These are phyloP conservation scores for Leucophenga varia DNA, from an alignment of 1,140 invertebrate species.

Conservation along the genomic window DNA sequence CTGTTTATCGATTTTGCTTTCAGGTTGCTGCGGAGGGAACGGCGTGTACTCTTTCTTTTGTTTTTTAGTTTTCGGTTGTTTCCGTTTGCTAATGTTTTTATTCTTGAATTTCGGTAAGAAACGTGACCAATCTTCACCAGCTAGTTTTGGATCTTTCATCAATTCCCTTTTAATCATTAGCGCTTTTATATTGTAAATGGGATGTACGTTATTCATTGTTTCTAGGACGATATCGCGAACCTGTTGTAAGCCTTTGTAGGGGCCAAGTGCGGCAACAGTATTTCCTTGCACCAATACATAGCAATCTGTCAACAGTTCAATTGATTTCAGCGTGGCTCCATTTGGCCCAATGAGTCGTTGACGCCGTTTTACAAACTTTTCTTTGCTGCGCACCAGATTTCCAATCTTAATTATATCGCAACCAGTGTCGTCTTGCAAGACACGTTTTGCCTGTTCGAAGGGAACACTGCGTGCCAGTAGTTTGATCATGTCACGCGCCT, in stretches of 20 bases:
- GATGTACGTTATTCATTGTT: conserved; percentile 99
- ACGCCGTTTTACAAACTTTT: conserved; percentile 94
- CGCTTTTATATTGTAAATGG: conserved; percentile 98
- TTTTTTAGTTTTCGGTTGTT: conserved; percentile 83
- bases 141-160: conserved; percentile 86
- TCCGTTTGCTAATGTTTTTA: conserved; percentile 83
- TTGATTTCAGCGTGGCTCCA: conserved; percentile 95
- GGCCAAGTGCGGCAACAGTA: conserved; percentile 95
- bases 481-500: conserved; percentile 95
- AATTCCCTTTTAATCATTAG: conserved; percentile 98
- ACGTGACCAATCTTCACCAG: conserved; percentile 95
- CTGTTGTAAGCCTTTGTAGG: conserved; percentile 91
- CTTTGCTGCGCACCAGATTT: conserved; percentile 85
- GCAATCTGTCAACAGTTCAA: conserved; percentile 96
- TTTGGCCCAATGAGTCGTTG: conserved; percentile 95
- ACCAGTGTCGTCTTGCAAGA: conserved; percentile 86
- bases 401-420: conserved; percentile 98
- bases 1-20: conserved; percentile 93
- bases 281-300: conserved; percentile 97
- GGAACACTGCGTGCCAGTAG: conserved; percentile 94
- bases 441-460: conserved; percentile 87
- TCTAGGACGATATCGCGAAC: conserved; percentile 92
- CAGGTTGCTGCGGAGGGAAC: conserved; percentile 91
- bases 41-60: conserved; percentile 94
- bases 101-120: conserved; percentile 95